Evolutionary conservation across 2,888 invertebrate species (phyloP).

Genomic region (Cremastinae sp.): DNA sequence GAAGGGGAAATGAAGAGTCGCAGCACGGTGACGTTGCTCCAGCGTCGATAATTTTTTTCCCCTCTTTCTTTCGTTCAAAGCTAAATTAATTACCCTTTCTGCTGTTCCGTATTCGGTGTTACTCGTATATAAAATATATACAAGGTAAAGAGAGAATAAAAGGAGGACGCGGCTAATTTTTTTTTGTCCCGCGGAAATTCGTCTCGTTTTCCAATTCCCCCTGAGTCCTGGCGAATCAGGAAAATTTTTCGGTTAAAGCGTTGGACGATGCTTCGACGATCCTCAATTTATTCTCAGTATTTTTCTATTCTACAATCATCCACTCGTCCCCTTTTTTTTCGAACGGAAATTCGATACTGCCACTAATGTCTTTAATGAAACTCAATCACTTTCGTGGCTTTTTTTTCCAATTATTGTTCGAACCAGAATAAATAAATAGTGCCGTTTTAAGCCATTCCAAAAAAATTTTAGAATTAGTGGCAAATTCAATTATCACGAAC

Average conservation of each 20-base stretch:
- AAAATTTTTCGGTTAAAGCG: neutral
- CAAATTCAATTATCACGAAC: no score
- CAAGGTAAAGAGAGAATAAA: no score
- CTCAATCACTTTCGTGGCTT: no score
- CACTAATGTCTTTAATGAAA: neutral
- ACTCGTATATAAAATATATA: constrained; percentile 5
- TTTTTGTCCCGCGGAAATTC: constrained; percentile 3
- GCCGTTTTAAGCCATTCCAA: no score
- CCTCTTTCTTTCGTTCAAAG: constrained; percentile 11
- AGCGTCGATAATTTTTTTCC: constrained; percentile 30
- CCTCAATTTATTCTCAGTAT: neutral
- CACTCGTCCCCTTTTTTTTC: neutral
- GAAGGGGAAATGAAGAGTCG: constrained; percentile 27
- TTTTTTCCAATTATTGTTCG: constrained; percentile 9
- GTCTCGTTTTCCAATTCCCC: constrained; percentile 19
- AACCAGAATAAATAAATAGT: no score
- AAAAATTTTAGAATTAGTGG: no score
- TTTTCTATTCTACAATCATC: neutral
- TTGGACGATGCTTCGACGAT: neutral
- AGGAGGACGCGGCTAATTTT: constrained; percentile 2
- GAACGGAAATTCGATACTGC: neutral
- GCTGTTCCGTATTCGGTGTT: constrained; percentile 17
- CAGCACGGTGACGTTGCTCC: neutral
- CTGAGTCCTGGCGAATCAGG: neutral
- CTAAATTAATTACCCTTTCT: constrained; percentile 41